phyloP scores from a whole-genome alignment of 2,113 vertebrate genomes.

The Indicator indicator region DNA sequence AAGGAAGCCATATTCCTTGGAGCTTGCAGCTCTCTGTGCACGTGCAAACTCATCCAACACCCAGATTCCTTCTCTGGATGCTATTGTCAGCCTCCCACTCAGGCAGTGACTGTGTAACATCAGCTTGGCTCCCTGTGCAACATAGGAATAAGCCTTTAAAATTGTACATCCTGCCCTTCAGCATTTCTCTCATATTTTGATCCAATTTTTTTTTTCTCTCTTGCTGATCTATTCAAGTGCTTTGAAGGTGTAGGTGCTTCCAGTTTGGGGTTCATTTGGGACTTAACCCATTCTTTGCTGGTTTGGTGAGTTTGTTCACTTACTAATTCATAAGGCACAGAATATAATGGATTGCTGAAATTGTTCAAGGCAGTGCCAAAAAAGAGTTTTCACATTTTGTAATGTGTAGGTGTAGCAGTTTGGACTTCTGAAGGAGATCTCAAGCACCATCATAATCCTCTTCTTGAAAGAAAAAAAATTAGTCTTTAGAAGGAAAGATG shows the following conservation, averaged over 20 bases:
- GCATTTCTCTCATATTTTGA: constrained; percentile 46
- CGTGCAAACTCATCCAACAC: constrained; percentile 17
- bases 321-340: neutral
- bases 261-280: constrained; percentile 46
- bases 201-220: constrained; percentile 22
- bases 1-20: neutral
- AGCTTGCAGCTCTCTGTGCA: neutral
- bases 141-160: constrained; percentile 51
- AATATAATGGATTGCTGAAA: constrained; percentile 10
- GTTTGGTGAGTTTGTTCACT: neutral
- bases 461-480: neutral
- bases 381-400: constrained; percentile 11
- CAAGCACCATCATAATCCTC: neutral
- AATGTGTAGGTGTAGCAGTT: neutral
- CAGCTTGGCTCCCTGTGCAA: constrained; percentile 15
- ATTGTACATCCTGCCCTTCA: constrained; percentile 52
- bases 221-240: constrained; percentile 21
- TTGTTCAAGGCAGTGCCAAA: neutral
- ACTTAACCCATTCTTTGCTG: neutral
- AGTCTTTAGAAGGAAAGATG: neutral
- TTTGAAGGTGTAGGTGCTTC: neutral
- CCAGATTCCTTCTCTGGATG: constrained; percentile 42
- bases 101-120: constrained; percentile 47
- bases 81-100: constrained; percentile 54
- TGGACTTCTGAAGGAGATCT: neutral